These are phyloP conservation scores for Chionoecetes opilio DNA, from an alignment of 1,140 invertebrate species.

Conservation along the genomic window DNA sequence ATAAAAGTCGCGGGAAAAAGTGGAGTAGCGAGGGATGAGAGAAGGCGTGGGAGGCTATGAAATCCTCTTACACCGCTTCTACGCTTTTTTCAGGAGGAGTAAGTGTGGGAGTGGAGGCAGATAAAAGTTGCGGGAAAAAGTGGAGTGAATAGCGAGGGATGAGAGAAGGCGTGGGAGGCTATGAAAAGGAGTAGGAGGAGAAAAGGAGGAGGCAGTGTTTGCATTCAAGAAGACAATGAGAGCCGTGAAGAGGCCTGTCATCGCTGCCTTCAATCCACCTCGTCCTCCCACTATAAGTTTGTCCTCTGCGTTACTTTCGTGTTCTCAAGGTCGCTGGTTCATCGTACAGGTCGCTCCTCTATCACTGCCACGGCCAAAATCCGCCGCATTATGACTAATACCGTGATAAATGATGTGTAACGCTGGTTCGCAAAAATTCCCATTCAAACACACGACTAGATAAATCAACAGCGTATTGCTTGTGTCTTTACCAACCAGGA, in stretches of 20 bases:
- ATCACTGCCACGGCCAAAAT: background rate
- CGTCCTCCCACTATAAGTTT: background rate
- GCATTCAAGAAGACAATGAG: background rate
- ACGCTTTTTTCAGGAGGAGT: too few relatives aligned
- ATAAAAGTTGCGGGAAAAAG: background rate
- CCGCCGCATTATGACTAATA: background rate
- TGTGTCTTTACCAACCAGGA: too few relatives aligned
- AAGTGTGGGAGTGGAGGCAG: background rate
- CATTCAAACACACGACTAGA: background rate
- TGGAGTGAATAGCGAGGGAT: background rate
- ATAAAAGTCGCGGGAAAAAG: background rate
- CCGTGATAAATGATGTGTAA: background rate
- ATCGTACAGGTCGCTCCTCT: background rate
- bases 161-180: background rate
- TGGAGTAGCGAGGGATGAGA: background rate
- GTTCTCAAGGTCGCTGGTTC: background rate
- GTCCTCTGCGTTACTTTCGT: background rate
- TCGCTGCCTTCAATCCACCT: background rate
- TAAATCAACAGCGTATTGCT: too few relatives aligned
- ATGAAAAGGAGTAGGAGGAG: background rate
- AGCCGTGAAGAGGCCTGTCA: background rate
- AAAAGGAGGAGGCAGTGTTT: background rate
- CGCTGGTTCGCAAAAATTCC: background rate
- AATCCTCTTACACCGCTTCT: too few relatives aligned
- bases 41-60: background rate